These are phyloP conservation scores for Dichetophora obliterata DNA, from an alignment of 2,888 invertebrate genomes.

Conservation along the genomic window DNA sequence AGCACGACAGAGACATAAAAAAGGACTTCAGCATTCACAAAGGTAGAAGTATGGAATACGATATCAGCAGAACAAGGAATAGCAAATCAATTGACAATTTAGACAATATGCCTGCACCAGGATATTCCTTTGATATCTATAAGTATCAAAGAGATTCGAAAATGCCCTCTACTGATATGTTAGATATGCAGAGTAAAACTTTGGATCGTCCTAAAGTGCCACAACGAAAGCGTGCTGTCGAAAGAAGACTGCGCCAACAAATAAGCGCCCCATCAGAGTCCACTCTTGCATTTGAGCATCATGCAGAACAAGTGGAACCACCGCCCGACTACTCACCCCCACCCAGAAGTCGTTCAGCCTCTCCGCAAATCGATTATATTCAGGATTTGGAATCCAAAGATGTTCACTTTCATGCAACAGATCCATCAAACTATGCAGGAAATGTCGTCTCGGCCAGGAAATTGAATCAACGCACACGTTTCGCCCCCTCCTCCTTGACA, in stretches of 20 bases:
- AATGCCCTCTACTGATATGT: slow-evolving; percentile 56
- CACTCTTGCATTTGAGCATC: slow-evolving; percentile 67
- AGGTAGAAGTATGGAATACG: background rate
- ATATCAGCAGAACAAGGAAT: slow-evolving; percentile 40
- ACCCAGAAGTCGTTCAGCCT: slow-evolving; percentile 68
- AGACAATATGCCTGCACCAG: slow-evolving; percentile 73
- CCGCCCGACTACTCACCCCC: slow-evolving; percentile 82
- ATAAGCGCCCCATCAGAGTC: slow-evolving; percentile 64
- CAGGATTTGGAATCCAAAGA: slow-evolving; percentile 2
- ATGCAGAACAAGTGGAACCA: slow-evolving; percentile 73
- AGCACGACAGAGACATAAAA: background rate
- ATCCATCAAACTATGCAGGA: slow-evolving; percentile 32
- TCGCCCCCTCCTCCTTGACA: slow-evolving; percentile 69
- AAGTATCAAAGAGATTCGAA: slow-evolving; percentile 9
- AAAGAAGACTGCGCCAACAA: slow-evolving; percentile 72
- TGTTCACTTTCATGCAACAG: slow-evolving; percentile 37
- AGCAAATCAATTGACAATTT: slow-evolving; percentile 51
- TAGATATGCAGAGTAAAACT: slow-evolving; percentile 65
- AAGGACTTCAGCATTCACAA: background rate
- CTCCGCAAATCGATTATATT: slow-evolving; percentile 61
- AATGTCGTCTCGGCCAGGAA: slow-evolving; percentile 20
- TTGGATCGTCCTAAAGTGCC: slow-evolving; percentile 75
- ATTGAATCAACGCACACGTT: slow-evolving; percentile 78
- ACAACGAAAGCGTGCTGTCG: slow-evolving; percentile 75
- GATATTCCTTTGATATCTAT: slow-evolving; percentile 67